These are phyloP conservation scores for Elegia similella DNA, from an alignment of 2,888 invertebrate species.

Conservation along the genomic window DNA sequence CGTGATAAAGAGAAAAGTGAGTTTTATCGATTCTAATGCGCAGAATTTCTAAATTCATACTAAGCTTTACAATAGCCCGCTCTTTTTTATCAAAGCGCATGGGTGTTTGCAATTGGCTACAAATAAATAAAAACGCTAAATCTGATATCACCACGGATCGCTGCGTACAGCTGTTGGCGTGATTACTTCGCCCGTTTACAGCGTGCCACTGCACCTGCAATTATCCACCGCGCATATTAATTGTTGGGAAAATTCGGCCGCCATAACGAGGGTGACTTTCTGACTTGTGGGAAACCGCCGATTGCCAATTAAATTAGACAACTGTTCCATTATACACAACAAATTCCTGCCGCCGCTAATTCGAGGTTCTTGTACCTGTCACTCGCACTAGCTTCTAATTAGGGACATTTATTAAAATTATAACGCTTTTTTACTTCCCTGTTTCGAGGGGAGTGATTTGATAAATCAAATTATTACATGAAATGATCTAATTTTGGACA, in stretches of 20 bases:
- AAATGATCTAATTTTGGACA: constrained; percentile 41
- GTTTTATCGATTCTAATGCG: too few species aligned
- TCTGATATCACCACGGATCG: constrained; percentile 6
- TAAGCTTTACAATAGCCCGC: too few species aligned
- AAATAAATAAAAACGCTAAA: too few species aligned
- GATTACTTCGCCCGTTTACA: constrained; percentile 55
- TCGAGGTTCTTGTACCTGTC: constrained; percentile 43
- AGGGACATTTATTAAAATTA: constrained; percentile 57
- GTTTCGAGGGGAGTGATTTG: constrained; percentile 47
- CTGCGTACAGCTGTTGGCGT: constrained; percentile 35
- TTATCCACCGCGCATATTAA: constrained; percentile 63
- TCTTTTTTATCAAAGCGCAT: too few species aligned
- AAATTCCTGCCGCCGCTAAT: constrained; percentile 51
- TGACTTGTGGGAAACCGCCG: constrained; percentile 74
- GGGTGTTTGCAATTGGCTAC: background rate
- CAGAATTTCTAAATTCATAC: too few species aligned
- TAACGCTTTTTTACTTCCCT: constrained; percentile 40
- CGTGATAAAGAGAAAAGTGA: too few species aligned
- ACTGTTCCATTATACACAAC: constrained; percentile 69
- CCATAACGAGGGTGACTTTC: constrained; percentile 70
- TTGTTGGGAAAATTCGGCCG: constrained; percentile 68
- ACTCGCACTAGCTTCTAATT: constrained; percentile 49
- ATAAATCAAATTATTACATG: constrained; percentile 44
- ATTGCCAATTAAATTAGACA: constrained; percentile 79
- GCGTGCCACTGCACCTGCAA: constrained; percentile 54